Evolutionary conservation across 2,113 vertebrate genomes (phyloP).

Genomic region (Osmerus mordax): DNA sequence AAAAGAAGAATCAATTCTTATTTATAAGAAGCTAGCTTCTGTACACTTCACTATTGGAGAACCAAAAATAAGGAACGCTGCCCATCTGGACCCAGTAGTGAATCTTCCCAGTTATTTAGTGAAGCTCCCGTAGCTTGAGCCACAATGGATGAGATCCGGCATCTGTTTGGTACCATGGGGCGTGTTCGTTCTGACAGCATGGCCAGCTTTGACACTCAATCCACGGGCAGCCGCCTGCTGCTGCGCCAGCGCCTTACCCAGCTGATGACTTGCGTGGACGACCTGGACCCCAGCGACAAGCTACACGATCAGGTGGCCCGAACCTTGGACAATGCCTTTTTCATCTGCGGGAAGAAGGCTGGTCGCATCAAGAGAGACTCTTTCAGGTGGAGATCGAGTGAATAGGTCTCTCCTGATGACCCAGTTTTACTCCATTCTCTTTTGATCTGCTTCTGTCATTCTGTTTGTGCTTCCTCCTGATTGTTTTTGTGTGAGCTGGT

Average conservation of each 20-base stretch:
- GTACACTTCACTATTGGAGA: too few relatives aligned
- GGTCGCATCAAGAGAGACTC: slow-evolving; percentile 35
- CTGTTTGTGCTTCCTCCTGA: too few relatives aligned
- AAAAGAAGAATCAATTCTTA: too few relatives aligned
- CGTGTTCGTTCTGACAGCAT: slow-evolving; percentile 53
- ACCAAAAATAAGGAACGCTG: too few relatives aligned
- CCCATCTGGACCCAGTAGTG: too few relatives aligned
- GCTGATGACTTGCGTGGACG: slow-evolving; percentile 71
- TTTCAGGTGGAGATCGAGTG: slow-evolving; percentile 58
- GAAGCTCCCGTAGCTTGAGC: neutral
- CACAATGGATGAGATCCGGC: slow-evolving; percentile 44
- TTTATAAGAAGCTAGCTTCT: too few relatives aligned
- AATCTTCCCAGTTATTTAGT: neutral
- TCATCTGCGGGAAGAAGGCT: slow-evolving; percentile 59
- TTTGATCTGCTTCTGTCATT: too few relatives aligned
- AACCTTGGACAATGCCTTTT: slow-evolving; percentile 70
- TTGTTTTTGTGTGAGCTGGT: too few relatives aligned
- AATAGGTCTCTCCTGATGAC: neutral
- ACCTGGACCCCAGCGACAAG: slow-evolving; percentile 64
- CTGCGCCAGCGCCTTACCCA: slow-evolving; percentile 72
- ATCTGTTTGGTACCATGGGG: slow-evolving; percentile 18
- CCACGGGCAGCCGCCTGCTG: slow-evolving; percentile 49
- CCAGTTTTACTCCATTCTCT: too few relatives aligned
- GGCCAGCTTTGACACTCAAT: slow-evolving; percentile 60
- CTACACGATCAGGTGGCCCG: slow-evolving; percentile 66